phyloP scores from a whole-genome alignment of 2,797 vertebrate genomes.

The Neomorphus geoffroyi region DNA sequence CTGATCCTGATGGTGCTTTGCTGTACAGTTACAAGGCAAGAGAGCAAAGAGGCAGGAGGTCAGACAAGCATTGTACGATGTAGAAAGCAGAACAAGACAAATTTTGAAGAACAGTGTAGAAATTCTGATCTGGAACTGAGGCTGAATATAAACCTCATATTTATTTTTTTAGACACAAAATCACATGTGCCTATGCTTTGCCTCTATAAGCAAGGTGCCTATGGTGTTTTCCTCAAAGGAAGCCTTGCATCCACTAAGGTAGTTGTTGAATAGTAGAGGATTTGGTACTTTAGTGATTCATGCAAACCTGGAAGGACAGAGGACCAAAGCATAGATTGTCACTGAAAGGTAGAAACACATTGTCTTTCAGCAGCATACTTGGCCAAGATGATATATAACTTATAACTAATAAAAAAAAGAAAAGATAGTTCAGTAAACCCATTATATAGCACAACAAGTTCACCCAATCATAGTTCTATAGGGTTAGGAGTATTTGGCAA shows the following conservation, averaged over 20 bases:
- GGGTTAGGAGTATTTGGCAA: not conserved
- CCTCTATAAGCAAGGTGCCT: not conserved
- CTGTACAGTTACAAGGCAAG: not conserved
- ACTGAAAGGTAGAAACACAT: not conserved
- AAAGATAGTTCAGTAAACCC: not conserved
- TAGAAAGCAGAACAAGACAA: not conserved
- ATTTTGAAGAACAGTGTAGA: not conserved
- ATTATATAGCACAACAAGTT: not conserved
- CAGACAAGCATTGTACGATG: not conserved
- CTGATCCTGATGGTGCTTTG: not conserved
- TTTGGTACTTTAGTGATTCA: not conserved
- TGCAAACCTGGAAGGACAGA: not conserved
- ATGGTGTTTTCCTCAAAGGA: not conserved
- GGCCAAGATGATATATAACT: not conserved
- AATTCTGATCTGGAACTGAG: not conserved
- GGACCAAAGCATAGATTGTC: not conserved
- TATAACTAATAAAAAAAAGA: not conserved
- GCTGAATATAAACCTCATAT: not conserved
- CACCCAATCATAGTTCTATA: not conserved
- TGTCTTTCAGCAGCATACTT: not conserved
- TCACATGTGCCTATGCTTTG: not conserved
- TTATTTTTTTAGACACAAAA: not conserved
- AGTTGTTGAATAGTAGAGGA: not conserved
- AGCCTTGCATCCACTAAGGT: not conserved
- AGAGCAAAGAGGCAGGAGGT: not conserved